Evolutionary conservation across 1,140 invertebrate species (phyloP), one percentile per base, ranked within the genome.

Genomic region (Teleopsis dalmanni): DNA sequence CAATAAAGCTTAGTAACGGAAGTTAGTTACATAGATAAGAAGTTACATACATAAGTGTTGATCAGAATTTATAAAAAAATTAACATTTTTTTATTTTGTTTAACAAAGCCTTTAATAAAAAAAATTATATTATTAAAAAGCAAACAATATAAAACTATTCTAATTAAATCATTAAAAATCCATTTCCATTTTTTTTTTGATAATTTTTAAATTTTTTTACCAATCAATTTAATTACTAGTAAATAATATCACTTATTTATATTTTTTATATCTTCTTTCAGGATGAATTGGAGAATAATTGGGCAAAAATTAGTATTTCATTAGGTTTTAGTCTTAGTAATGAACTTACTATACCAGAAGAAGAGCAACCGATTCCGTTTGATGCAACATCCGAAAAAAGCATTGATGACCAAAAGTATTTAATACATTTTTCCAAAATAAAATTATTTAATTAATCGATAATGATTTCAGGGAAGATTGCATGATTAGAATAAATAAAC

Each of bases 321-420:
- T 56, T 95, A 36, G 83, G 84, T 19, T 75, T 76, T 16, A 74
- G 88, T n/a, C 72, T 95, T 37, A 44, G 52, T 7, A 76, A 72
- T 47, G 74, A 71, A 50, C 61, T 31, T 66, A 66, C 45, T 73
- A 83, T 58, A 75, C 81, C 16, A 9, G 75, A 76, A 47, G 78
- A 64, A 7, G 56, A 67, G 79, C 65, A 77, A 85, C 46, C 74
- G 2, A 36, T 84, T 35, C 91, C 91, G 3, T 95, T 94, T 67
- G 91, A 95, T 76, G 86, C 89, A 3, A 79, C 87, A 6, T 85
- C 85, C 10, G 89, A 93, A 47, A 76, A 79, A 16, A 75, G 82
- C 14, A 84, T 93, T 48, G 90, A 95, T 56, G 83, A 93, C 60
- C 92, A 95, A 75, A 93, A 90, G 88, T 91, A 73, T 71, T 73